Conservation (phyloP, 1,140 invertebrate genomes). For the Habropoda laboriosa region DNA sequence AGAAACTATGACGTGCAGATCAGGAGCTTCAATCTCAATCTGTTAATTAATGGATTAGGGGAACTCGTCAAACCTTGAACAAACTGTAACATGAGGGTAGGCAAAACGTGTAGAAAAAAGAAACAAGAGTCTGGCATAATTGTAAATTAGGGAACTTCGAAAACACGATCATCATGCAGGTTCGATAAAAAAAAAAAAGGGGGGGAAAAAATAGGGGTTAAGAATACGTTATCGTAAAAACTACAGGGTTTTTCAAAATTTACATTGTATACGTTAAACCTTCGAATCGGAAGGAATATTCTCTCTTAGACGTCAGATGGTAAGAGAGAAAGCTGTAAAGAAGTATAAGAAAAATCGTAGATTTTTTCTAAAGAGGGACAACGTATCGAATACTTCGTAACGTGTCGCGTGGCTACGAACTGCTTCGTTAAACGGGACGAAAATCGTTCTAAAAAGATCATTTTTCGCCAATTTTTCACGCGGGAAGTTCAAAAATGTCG, state of each 20-base stretch:
- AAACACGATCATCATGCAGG: slow-evolving; percentile 12
- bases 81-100: neutral
- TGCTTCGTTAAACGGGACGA: neutral
- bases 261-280: neutral
- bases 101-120: neutral
- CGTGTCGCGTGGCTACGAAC: neutral
- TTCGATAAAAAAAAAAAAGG: too few species aligned
- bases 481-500: too few species aligned
- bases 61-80: slow-evolving; percentile 5
- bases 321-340: neutral
- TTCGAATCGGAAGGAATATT: neutral
- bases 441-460: neutral
- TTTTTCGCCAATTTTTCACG: neutral
- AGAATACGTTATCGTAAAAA: neutral
- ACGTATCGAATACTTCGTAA: neutral
- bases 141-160: neutral
- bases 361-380: neutral
- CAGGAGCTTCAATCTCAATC: slow-evolving; percentile 28
- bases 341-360: neutral
- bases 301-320: neutral
- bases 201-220: too few species aligned
- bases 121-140: too few species aligned
- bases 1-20: slow-evolving; percentile 53
- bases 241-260: neutral
- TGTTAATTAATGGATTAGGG: slow-evolving; percentile 49